Conservation (phyloP, 2,113 vertebrate genomes). For the Malurus elegans region DNA sequence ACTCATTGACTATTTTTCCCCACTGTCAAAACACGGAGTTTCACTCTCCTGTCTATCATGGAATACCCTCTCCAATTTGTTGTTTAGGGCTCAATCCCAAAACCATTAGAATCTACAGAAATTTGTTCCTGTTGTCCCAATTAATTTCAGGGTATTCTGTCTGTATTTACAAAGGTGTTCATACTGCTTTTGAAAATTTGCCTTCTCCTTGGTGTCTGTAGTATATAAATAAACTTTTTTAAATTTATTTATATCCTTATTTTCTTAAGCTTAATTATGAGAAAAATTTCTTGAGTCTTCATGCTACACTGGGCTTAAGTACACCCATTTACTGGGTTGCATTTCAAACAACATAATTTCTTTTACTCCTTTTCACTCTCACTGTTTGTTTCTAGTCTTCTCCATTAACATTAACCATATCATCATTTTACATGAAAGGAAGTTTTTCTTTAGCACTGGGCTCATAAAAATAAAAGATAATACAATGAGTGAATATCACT, state of each 20-base stretch:
- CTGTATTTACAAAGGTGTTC: not conserved
- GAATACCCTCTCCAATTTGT: not conserved
- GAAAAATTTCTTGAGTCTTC: not conserved
- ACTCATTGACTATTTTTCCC: not conserved
- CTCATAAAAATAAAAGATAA: constrained; percentile 18
- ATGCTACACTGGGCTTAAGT: not conserved
- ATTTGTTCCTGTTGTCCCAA: not conserved
- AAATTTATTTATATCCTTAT: not conserved
- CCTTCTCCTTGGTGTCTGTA: not conserved
- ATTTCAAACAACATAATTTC: not conserved
- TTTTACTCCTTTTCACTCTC: not conserved
- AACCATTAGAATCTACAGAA: not conserved
- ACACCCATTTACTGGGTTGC: not conserved
- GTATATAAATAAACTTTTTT: too few relatives aligned
- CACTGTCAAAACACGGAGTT: not conserved
- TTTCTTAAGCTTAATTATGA: not conserved
- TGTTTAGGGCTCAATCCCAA: not conserved
- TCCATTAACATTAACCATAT: not conserved
- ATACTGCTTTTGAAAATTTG: not conserved
- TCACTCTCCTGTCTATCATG: not conserved
- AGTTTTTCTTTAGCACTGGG: not conserved
- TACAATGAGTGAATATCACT: not conserved
- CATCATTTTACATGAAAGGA: not conserved
- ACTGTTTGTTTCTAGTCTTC: not conserved
- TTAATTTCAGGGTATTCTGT: not conserved